A percentile compares a stretch with the other conserved stretches of the same genome.
Conservation (phyloP, 2,888 invertebrate species). For the Sminthurides aquaticus region DNA sequence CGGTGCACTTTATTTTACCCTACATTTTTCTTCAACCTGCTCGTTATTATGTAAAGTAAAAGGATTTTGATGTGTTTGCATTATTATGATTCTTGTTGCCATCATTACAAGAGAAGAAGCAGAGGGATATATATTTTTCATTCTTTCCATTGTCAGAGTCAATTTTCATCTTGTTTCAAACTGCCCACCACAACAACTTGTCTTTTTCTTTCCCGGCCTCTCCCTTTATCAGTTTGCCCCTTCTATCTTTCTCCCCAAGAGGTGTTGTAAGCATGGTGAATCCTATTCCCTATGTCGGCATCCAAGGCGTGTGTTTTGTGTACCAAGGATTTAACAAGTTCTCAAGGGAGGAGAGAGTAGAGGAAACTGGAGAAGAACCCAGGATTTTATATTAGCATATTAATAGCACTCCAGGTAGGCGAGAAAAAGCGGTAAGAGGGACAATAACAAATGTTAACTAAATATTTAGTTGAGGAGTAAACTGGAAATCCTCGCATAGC, state of each 20-base stretch:
- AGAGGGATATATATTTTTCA: too few species aligned
- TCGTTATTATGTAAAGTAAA: too few species aligned
- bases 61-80: neutral
- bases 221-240: too few species aligned
- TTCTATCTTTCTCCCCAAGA: too few species aligned
- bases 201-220: neutral
- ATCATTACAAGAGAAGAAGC: neutral
- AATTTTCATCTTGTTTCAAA: neutral
- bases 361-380: neutral
- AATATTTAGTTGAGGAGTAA: neutral
- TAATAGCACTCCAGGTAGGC: slow-evolving; percentile 31
- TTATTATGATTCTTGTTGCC: neutral
- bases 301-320: too few species aligned
- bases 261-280: too few species aligned
- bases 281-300: too few species aligned
- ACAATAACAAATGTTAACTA: neutral
- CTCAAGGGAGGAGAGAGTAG: neutral
- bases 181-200: too few species aligned
- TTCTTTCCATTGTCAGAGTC: neutral
- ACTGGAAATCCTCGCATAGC: too few species aligned
- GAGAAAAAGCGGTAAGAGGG: slow-evolving; percentile 1
- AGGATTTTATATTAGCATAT: slow-evolving; percentile 28
- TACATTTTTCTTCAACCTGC: too few species aligned
- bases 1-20: too few species aligned
- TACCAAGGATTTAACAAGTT: neutral